Evolutionary conservation across 2,797 vertebrate species (phyloP).

Genomic region (Lycodopsis pacificus): DNA sequence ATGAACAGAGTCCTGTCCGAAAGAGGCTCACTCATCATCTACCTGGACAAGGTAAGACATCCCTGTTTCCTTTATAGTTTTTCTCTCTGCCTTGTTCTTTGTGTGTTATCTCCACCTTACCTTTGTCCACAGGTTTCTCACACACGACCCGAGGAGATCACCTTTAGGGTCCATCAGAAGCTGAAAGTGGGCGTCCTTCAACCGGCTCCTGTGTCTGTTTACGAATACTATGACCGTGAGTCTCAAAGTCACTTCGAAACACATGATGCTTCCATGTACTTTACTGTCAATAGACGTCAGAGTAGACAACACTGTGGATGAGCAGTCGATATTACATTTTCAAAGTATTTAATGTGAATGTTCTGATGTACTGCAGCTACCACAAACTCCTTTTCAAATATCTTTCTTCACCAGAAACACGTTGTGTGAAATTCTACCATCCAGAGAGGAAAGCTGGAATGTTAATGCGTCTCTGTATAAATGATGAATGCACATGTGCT

Average conservation of each 20-base stretch:
- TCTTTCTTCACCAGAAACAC: conserved; percentile 61
- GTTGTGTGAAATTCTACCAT: conserved; percentile 86
- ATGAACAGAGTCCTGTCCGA: conserved; percentile 76
- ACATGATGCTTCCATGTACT: background rate
- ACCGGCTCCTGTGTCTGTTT: conserved; percentile 83
- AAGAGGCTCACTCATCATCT: conserved; percentile 88
- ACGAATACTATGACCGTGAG: conserved; percentile 85
- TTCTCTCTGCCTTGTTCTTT: rapidly evolving
- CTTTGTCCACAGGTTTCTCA: conserved; percentile 63
- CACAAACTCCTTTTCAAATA: background rate
- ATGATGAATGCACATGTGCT: conserved; percentile 83
- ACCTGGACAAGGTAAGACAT: conserved; percentile 85
- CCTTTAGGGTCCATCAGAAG: conserved; percentile 63
- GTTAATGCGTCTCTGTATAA: conserved; percentile 80
- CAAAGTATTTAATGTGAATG: background rate
- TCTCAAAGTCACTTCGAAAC: background rate
- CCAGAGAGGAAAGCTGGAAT: conserved; percentile 76
- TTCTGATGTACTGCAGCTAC: background rate
- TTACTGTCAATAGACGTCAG: background rate
- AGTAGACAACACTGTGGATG: background rate
- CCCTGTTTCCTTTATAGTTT: background rate
- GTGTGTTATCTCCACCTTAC: background rate
- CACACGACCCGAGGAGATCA: conserved; percentile 57
- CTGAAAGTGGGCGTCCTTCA: conserved; percentile 78
- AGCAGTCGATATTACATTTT: background rate